Evolutionary conservation across 2,888 invertebrate species (phyloP), one percentile per base, ranked within the genome.

Genomic region (Lucinisca nassula): DNA sequence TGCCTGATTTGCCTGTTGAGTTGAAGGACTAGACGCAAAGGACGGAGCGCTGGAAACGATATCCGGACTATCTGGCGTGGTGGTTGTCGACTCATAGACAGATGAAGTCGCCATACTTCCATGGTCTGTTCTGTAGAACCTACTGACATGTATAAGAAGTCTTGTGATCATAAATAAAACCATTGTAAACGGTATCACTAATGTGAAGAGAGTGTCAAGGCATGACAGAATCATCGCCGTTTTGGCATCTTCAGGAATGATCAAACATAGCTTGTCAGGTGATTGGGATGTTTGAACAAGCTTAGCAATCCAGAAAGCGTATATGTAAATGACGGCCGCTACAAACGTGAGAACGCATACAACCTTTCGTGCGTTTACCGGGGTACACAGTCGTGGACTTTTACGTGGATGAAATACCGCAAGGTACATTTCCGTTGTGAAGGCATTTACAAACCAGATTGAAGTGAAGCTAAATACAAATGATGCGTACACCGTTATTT

Each of bases 101-200:
- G 79, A 51, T 14, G 85, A 84, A 8, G 76, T 83, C 0, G n/a
- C 82, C 10, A 67, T 38, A 32, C 82, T 86, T n/a, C 89, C 90
- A 1, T 67, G 24, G 32, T 89, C 85, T 0, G 83, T 40, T 21
- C 79, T 83, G 84, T 92, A 95, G 70, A 95, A 92, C 30, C 85
- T 84, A 30, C 90, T 98, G 27, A 98, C 97, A 1, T 97, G 97
- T 32, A 97, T 96, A 85, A 97, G 97, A 73, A 98, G 98, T 94
- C 97, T 97, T 0, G 97, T 96, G 95, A 98, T 98, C 87, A 98
- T 96, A 4, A 98, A 96, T 1, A 97, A 97, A 87, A 98, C 98
- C 70, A 97, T 96, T 1, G 97, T 96, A 91, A 98, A 97, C 0
- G 98, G 98, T 51, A 98, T 95, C 8, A 98, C 97, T 94, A 98